Evolutionary conservation across 2,888 invertebrate genomes (phyloP).

Genomic region (Agriopis aurantiaria): DNA sequence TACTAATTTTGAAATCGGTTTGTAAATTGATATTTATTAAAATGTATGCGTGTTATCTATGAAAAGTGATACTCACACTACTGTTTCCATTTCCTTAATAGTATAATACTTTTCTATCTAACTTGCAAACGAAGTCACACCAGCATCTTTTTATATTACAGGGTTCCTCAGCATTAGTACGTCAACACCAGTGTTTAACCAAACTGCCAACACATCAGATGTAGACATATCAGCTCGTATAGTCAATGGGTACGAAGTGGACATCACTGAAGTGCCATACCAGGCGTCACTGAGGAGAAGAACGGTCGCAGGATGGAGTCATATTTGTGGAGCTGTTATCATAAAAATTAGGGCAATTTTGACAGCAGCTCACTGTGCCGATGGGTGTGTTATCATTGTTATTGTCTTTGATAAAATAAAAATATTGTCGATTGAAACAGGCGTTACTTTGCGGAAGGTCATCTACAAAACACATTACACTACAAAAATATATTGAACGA

Average conservation of each 20-base stretch:
- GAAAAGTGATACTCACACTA: too few species aligned
- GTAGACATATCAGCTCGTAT: conserved; percentile 60
- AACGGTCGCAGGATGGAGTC: conserved; percentile 62
- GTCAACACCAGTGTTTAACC: conserved; percentile 43
- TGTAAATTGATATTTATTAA: too few species aligned
- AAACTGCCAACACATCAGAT: conserved; percentile 23
- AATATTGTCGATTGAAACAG: too few species aligned
- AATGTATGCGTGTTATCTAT: too few species aligned
- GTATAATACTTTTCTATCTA: too few species aligned
- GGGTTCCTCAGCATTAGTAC: conserved; percentile 37
- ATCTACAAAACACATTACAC: too few species aligned
- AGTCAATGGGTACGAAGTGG: conserved; percentile 77
- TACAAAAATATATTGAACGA: too few species aligned
- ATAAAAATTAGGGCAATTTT: conserved; percentile 63
- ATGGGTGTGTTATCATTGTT: conserved; percentile 53
- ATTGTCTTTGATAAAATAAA: too few species aligned
- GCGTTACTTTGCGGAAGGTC: too few species aligned
- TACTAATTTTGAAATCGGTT: too few species aligned
- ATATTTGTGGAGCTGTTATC: conserved; percentile 75
- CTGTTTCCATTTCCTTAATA: too few species aligned
- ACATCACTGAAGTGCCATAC: conserved; percentile 76
- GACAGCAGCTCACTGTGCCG: conserved; percentile 78
- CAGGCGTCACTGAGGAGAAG: conserved; percentile 69
- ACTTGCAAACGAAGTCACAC: too few species aligned
- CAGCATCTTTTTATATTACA: conserved; percentile 7